These are phyloP conservation scores for Montipora foliosa DNA, from an alignment of 64 coral and sea anemone species.

Conservation along the genomic window DNA sequence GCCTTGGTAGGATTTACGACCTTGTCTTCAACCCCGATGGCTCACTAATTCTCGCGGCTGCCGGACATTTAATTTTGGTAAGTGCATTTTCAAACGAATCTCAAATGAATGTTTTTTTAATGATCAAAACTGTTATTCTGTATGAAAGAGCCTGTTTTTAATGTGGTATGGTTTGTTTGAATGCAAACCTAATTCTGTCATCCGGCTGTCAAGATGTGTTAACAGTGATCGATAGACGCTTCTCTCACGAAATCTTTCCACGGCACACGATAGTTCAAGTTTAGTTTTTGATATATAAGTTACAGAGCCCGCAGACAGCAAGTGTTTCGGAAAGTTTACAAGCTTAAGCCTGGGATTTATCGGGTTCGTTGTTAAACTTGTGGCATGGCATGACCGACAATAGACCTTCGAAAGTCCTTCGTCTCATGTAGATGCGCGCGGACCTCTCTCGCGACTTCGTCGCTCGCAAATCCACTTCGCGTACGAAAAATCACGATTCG, in stretches of 20 bases:
- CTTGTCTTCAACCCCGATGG: slow-evolving; percentile 84
- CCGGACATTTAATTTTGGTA: slow-evolving; percentile 87
- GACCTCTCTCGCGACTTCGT: too few species aligned
- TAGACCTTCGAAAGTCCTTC: too few species aligned
- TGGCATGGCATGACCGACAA: too few species aligned
- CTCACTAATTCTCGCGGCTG: slow-evolving; percentile 63
- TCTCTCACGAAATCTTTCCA: background rate
- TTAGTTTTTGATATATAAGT: background rate
- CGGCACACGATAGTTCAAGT: background rate
- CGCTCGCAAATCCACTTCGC: too few species aligned
- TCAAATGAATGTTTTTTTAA: background rate
- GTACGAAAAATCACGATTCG: too few species aligned
- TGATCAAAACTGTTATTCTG: background rate
- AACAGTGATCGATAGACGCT: background rate
- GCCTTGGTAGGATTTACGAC: slow-evolving; percentile 83
- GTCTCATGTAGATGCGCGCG: too few species aligned
- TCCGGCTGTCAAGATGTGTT: background rate
- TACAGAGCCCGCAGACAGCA: background rate
- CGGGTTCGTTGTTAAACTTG: too few species aligned
- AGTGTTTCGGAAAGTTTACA: too few species aligned
- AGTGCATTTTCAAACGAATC: background rate
- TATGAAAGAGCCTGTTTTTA: slow-evolving; percentile 5
- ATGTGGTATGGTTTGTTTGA: slow-evolving; percentile 6
- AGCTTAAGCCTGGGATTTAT: too few species aligned
- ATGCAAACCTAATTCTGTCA: background rate